Conservation (phyloP, 2,113 vertebrate genomes). For the Nothocercus nigrocapillus region DNA sequence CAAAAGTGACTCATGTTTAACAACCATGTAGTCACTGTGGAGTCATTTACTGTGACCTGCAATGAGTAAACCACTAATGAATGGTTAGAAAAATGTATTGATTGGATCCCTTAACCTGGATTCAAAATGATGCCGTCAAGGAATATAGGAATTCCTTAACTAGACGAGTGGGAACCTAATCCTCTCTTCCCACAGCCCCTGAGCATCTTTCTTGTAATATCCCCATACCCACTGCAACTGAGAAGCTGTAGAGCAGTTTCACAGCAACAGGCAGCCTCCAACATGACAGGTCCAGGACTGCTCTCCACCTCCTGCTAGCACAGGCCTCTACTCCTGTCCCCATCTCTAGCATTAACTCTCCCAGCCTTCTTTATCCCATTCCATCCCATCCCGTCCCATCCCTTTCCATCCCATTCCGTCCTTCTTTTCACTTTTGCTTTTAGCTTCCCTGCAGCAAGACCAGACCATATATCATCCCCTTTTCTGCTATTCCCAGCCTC, state of each 20-base stretch:
- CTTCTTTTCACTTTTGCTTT: not conserved
- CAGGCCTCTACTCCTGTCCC: not conserved
- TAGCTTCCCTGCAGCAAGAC: not conserved
- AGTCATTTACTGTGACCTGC: not conserved
- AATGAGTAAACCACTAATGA: not conserved
- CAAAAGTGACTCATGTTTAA: not conserved
- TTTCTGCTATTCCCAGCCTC: not conserved
- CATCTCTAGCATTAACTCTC: not conserved
- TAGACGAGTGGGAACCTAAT: not conserved
- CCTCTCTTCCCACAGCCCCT: not conserved
- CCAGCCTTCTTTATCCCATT: not conserved
- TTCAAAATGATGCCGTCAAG: not conserved
- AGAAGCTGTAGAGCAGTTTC: not conserved
- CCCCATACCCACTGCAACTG: not conserved
- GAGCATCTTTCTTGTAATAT: not conserved
- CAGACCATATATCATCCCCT: fast-evolving
- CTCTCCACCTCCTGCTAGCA: not conserved
- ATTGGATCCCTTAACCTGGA: not conserved
- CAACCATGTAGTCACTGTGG: not conserved
- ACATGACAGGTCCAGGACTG: not conserved
- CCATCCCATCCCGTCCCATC: not conserved
- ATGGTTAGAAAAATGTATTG: not conserved
- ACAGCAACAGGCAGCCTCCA: not conserved
- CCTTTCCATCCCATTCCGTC: too few relatives aligned
- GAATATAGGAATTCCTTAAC: not conserved